Evolutionary conservation across 1,140 invertebrate genomes (phyloP).

Genomic region (Trachymyrmex cornetzi): DNA sequence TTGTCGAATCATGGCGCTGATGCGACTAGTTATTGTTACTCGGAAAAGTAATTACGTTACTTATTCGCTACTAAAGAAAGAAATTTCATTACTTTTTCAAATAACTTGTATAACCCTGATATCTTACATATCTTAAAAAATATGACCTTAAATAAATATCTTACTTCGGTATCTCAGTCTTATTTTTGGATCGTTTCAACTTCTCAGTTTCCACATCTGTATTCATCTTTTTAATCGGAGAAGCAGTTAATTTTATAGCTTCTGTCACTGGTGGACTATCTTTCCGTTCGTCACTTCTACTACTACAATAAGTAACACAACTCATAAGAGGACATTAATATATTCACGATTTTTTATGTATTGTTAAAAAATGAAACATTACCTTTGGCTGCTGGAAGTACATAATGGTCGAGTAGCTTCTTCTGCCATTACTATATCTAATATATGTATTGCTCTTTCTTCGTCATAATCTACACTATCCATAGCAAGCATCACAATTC

Average conservation of each 20-base stretch:
- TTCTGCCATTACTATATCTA: slow-evolving; percentile 90
- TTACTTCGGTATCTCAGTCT: slow-evolving; percentile 87
- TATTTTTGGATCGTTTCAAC: slow-evolving; percentile 85
- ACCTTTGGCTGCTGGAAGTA: slow-evolving; percentile 85
- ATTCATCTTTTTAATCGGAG: slow-evolving; percentile 84
- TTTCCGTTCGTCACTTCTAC: slow-evolving; percentile 83
- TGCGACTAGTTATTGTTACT: no score
- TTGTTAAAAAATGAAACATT: slow-evolving; percentile 48
- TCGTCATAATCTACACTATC: slow-evolving; percentile 95
- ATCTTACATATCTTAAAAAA: neutral
- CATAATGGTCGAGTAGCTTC: slow-evolving; percentile 83
- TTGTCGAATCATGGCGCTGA: no score
- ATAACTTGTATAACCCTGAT: no score
- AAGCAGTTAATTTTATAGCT: slow-evolving; percentile 83
- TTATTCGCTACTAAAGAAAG: no score
- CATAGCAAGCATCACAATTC: slow-evolving; percentile 93
- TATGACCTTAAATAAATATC: slow-evolving; percentile 59
- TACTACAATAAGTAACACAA: slow-evolving; percentile 72
- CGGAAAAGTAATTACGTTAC: no score
- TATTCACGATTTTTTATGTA: neutral
- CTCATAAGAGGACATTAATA: neutral
- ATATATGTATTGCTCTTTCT: slow-evolving; percentile 92
- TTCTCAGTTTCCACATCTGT: slow-evolving; percentile 84
- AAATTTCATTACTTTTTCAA: no score
- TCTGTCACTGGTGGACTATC: slow-evolving; percentile 83